Conservation (phyloP, 2,888 invertebrate genomes). For the Amorpha juglandis region DNA sequence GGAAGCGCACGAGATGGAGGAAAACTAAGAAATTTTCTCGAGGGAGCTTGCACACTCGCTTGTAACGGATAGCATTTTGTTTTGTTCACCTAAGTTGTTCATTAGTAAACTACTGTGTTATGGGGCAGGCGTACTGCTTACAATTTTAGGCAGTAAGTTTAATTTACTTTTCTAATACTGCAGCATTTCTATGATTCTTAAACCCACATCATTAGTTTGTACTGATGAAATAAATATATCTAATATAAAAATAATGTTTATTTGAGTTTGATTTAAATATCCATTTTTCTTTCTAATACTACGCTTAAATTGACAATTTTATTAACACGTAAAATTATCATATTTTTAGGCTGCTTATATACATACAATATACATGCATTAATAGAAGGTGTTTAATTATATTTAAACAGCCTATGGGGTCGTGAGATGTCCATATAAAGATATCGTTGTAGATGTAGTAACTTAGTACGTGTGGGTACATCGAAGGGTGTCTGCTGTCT, state of each 20-base stretch:
- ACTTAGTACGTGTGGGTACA: slow-evolving; percentile 8
- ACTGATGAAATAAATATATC: no score
- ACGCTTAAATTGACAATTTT: background rate
- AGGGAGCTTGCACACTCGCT: slow-evolving; percentile 45
- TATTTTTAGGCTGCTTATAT: background rate
- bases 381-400: background rate
- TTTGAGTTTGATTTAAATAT: no score
- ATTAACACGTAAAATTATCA: background rate
- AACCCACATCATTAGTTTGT: no score
- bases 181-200: no score
- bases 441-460: slow-evolving; percentile 3
- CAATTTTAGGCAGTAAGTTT: no score
- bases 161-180: background rate
- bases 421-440: slow-evolving; percentile 17
- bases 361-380: background rate
- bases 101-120: slow-evolving; percentile 2
- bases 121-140: no score
- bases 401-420: background rate
- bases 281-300: no score
- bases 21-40: slow-evolving; percentile 58
- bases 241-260: no score
- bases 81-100: slow-evolving; percentile 18
- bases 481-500: slow-evolving; percentile 32
- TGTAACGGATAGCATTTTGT: slow-evolving; percentile 23
- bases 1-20: slow-evolving; percentile 57